phyloP scores from a whole-genome alignment of 2,113 vertebrate genomes.

The Burhinus oedicnemus region DNA sequence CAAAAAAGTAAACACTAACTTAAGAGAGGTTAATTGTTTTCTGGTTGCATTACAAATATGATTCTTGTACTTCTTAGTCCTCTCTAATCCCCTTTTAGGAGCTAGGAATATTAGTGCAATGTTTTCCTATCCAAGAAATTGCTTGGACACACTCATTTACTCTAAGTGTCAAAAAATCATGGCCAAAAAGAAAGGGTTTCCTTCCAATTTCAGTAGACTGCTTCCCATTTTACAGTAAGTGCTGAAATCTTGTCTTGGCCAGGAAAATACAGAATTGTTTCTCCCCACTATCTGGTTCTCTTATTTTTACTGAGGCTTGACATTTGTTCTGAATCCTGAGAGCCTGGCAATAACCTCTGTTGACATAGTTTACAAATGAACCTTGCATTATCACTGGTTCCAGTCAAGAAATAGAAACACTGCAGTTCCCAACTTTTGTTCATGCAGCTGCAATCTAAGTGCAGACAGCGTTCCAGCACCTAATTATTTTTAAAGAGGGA shows the following conservation, averaged over 20 bases:
- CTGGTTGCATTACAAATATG: not conserved
- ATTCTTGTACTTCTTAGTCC: not conserved
- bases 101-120: not conserved
- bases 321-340: constrained; percentile 2
- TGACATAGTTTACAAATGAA: constrained; percentile 9
- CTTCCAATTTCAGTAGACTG: constrained; percentile 5
- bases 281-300: not conserved
- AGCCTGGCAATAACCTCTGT: not conserved
- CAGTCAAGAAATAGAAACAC: constrained; percentile 1
- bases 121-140: not conserved
- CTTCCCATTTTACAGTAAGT: constrained; percentile 11
- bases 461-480: not conserved
- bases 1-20: not conserved
- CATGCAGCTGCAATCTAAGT: not conserved
- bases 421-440: not conserved
- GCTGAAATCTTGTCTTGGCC: constrained; percentile 14
- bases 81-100: not conserved
- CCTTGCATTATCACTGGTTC: constrained; percentile 3
- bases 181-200: not conserved
- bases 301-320: constrained; percentile 4
- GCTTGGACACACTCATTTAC: not conserved
- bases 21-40: not conserved
- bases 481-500: constrained; percentile 2
- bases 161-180: not conserved
- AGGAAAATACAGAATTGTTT: not conserved